Conservation (phyloP, 1,140 invertebrate genomes). For the Ridgeia piscesae region DNA sequence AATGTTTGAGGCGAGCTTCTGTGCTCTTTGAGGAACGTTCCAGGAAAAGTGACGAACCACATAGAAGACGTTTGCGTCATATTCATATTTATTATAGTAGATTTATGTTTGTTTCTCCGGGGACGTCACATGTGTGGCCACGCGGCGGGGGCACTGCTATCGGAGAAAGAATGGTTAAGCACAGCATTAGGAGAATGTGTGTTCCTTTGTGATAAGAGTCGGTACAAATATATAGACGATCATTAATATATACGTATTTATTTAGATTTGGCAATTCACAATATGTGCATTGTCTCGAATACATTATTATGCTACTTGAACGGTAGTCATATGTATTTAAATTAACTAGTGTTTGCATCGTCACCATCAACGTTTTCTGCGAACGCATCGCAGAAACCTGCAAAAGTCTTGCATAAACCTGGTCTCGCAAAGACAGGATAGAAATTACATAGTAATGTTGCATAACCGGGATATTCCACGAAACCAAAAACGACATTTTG, state of each 20-base stretch:
- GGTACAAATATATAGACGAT: no score
- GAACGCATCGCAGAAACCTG: not conserved
- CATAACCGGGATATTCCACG: not conserved
- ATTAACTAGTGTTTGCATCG: not conserved
- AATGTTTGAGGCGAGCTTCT: not conserved
- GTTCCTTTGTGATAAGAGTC: no score
- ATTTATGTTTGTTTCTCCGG: not conserved
- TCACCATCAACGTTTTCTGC: not conserved
- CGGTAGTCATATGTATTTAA: no score
- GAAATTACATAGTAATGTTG: not conserved
- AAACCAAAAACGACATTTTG: not conserved
- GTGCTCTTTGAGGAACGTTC: not conserved
- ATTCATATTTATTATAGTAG: not conserved
- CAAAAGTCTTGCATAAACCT: no score
- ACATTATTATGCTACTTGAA: no score
- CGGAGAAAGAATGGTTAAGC: no score
- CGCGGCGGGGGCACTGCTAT: no score
- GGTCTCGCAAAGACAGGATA: not conserved
- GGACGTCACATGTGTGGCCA: not conserved
- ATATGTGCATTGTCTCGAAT: no score
- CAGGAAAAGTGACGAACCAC: not conserved
- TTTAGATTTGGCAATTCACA: no score
- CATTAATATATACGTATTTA: no score
- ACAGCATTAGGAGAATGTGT: no score
- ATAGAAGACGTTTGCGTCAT: not conserved